A percentile compares a stretch with the other conserved stretches of the same genome.
phyloP scores from a whole-genome alignment of 2,888 invertebrate species.

The Dasypogon diadema region DNA sequence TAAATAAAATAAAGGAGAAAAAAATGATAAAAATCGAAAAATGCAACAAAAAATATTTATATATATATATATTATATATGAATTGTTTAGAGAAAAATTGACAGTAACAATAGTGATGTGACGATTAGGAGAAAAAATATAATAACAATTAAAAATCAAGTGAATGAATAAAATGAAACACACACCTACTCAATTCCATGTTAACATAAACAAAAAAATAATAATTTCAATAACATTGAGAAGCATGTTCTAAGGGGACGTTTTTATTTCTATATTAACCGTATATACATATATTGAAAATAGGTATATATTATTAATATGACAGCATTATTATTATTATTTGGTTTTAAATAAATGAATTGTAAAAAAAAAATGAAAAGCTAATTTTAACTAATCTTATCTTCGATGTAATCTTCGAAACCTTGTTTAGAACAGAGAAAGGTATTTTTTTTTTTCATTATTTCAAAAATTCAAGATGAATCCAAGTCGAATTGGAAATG shows the following conservation, averaged over 20 bases:
- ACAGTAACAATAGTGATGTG: conserved; percentile 38
- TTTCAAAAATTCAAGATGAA: too few species aligned
- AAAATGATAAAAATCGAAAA: conserved; percentile 32
- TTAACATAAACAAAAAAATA: conserved; percentile 69
- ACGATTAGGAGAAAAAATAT: conserved; percentile 25
- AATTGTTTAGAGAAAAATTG: conserved; percentile 47
- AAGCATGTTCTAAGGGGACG: conserved; percentile 32
- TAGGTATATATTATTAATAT: conserved; percentile 49
- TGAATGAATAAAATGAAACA: conserved; percentile 52
- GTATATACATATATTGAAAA: conserved; percentile 48
- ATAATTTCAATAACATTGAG: conserved; percentile 56
- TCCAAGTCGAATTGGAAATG: too few species aligned
- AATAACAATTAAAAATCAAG: conserved; percentile 38
- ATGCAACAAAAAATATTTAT: conserved; percentile 35
- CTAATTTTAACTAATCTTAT: too few species aligned
- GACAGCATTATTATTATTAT: conserved; percentile 56
- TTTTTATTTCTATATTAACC: conserved; percentile 41
- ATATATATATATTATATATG: conserved; percentile 35
- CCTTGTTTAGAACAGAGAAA: too few species aligned
- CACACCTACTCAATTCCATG: conserved; percentile 68
- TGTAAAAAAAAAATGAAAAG: too few species aligned
- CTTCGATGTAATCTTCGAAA: too few species aligned
- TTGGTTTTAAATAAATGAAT: conserved; percentile 58
- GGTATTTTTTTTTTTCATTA: too few species aligned
- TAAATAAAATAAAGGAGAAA: conserved; percentile 26